phyloP scores from a whole-genome alignment of 2,797 vertebrate genomes.

The Parauchenoglanis ngamensis region DNA sequence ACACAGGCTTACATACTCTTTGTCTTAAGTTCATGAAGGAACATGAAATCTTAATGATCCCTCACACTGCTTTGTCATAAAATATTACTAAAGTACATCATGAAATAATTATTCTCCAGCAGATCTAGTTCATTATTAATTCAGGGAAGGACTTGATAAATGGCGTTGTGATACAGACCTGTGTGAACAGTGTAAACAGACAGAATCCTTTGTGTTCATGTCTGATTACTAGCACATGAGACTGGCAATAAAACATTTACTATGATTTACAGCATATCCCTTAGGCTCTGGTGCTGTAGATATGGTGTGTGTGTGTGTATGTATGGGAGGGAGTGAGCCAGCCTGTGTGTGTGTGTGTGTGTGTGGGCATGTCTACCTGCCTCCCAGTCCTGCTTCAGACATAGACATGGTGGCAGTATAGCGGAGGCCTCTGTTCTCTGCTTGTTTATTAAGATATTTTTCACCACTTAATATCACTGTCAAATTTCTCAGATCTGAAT shows the following conservation, averaged over 20 bases:
- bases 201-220: conserved; percentile 38
- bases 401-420: conserved; percentile 38
- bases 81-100: conserved; percentile 64
- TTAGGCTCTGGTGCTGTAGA: conserved; percentile 41
- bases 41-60: conserved; percentile 59
- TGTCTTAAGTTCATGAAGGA: conserved; percentile 58
- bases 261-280: conserved; percentile 48
- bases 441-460: conserved; percentile 56
- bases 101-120: conserved; percentile 61
- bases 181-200: conserved; percentile 52
- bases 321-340: neutral
- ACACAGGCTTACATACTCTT: conserved; percentile 48
- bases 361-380: neutral
- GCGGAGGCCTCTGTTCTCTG: conserved; percentile 42
- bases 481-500: conserved; percentile 36
- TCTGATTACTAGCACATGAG: conserved; percentile 43
- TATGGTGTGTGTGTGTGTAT: neutral
- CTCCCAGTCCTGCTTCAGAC: conserved; percentile 24
- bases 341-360: neutral
- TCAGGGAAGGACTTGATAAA: conserved; percentile 54
- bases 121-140: conserved; percentile 60
- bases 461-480: conserved; percentile 44
- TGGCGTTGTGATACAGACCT: conserved; percentile 45
- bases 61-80: conserved; percentile 62
- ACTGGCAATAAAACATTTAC: conserved; percentile 48